phyloP scores from a whole-genome alignment of 2,888 invertebrate genomes.

The Brachylomia viminalis region DNA sequence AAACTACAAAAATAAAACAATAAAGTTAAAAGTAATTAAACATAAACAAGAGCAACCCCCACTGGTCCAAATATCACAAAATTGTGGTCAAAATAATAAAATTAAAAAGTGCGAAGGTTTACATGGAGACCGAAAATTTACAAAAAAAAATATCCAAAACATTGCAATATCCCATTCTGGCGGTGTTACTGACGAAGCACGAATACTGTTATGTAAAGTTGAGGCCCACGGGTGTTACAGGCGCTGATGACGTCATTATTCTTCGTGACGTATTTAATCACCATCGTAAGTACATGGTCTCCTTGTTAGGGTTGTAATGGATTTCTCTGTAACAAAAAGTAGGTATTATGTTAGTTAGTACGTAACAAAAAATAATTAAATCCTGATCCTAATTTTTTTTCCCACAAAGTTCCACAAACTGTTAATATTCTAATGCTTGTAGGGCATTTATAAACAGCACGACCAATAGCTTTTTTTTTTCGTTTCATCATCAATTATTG shows the following conservation, averaged over 20 bases:
- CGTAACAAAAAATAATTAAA: constrained; percentile 16
- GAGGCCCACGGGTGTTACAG: constrained; percentile 65
- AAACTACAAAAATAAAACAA: constrained; percentile 29
- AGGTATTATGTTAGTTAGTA: constrained; percentile 9
- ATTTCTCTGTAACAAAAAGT: constrained; percentile 87
- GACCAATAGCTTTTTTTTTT: constrained; percentile 69
- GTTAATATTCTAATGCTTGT: constrained; percentile 80
- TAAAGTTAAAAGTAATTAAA: constrained; percentile 24
- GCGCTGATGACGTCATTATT: constrained; percentile 64
- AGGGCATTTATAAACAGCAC: constrained; percentile 77
- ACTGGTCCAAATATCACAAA: constrained; percentile 63
- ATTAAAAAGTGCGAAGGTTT: constrained; percentile 51
- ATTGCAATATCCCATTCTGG: constrained; percentile 88
- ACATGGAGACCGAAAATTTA: constrained; percentile 63
- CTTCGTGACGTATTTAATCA: constrained; percentile 73
- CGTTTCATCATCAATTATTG: constrained; percentile 59
- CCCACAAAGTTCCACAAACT: constrained; percentile 5
- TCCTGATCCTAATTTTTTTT: constrained; percentile 42
- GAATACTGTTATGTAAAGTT: constrained; percentile 88
- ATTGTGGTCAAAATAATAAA: constrained; percentile 55
- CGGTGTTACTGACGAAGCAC: constrained; percentile 87
- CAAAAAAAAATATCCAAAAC: constrained; percentile 64
- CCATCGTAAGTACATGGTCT: constrained; percentile 86
- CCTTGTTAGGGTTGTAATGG: constrained; percentile 85
- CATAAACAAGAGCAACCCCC: constrained; percentile 48